Evolutionary conservation across 2,113 vertebrate genomes (phyloP).

Genomic region (Apteryx owenii): DNA sequence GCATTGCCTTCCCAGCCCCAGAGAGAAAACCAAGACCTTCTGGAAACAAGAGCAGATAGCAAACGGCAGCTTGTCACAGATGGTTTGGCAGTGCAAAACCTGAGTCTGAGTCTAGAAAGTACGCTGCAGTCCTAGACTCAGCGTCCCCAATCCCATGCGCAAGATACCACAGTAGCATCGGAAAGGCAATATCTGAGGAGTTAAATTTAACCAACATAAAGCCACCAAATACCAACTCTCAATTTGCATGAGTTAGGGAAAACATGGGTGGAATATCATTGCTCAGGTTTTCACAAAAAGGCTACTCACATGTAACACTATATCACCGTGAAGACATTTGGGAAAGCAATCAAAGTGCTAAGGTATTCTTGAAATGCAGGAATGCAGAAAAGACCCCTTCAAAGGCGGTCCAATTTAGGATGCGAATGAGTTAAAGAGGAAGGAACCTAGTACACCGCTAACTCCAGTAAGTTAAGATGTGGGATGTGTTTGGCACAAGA

Average conservation of each 20-base stretch:
- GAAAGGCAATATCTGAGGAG: fast-evolving
- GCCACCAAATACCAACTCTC: not conserved
- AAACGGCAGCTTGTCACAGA: too few relatives aligned
- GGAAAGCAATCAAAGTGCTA: constrained; percentile 28
- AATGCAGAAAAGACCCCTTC: not conserved
- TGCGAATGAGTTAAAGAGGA: not conserved
- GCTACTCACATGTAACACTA: fast-evolving
- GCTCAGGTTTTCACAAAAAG: not conserved
- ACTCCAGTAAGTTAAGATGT: not conserved
- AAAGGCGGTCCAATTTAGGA: not conserved
- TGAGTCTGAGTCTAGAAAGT: not conserved
- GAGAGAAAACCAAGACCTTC: not conserved
- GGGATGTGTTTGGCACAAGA: not conserved
- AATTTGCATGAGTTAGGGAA: not conserved
- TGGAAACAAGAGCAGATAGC: not conserved
- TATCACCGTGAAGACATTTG: not conserved
- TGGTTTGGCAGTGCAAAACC: not conserved
- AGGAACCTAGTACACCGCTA: not conserved
- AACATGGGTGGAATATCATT: fast-evolving
- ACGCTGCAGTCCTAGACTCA: not conserved
- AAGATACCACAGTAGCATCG: not conserved
- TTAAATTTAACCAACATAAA: not conserved
- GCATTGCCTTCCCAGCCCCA: not conserved
- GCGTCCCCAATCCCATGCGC: too few relatives aligned
- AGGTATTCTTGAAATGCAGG: not conserved